A percentile compares a stretch with the other conserved stretches of the same genome.
phyloP scores from a whole-genome alignment of 2,888 invertebrate species.

The Seira ritae region DNA sequence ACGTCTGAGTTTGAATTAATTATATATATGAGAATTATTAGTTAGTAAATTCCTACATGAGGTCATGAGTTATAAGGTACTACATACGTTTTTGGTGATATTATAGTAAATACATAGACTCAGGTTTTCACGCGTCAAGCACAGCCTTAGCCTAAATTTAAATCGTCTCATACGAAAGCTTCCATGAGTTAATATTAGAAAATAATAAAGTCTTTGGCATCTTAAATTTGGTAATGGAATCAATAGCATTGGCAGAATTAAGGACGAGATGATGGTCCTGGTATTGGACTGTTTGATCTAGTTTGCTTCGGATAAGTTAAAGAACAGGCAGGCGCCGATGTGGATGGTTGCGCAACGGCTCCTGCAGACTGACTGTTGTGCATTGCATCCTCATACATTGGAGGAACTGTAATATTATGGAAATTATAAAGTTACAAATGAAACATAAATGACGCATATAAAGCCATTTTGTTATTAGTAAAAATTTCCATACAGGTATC shows the following conservation, averaged over 20 bases:
- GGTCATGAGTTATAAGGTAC: too few species aligned
- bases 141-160: too few species aligned
- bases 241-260: neutral
- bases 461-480: neutral
- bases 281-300: neutral
- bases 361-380: constrained; percentile 36
- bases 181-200: too few species aligned
- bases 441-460: neutral
- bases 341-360: constrained; percentile 26
- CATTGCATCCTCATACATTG: constrained; percentile 65
- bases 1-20: too few species aligned
- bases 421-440: neutral
- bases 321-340: neutral
- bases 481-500: constrained; percentile 46
- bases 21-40: too few species aligned
- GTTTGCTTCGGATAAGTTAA: neutral
- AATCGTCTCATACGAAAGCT: too few species aligned
- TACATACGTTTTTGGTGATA: too few species aligned
- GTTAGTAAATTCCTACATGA: too few species aligned
- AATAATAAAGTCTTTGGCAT: constrained; percentile 16
- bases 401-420: constrained; percentile 48
- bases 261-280: neutral
- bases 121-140: too few species aligned
- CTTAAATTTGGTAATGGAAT: neutral
- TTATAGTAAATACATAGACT: too few species aligned